Conservation (phyloP, 2,113 vertebrate species). For the Chinchilla lanigera region DNA sequence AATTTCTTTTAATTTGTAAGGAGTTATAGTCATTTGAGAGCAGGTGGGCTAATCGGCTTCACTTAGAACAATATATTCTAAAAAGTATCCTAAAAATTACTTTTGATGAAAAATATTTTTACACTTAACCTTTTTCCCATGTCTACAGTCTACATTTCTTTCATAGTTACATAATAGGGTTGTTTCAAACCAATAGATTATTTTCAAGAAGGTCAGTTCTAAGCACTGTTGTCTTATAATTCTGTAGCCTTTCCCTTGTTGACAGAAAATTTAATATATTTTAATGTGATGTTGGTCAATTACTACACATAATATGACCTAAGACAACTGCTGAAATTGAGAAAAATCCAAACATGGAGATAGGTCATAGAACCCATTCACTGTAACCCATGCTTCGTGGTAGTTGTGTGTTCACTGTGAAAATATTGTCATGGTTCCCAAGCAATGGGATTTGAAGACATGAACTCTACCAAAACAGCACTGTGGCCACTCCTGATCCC, state of each 20-base stretch:
- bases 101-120: background rate
- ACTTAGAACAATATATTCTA: constrained; percentile 34
- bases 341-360: background rate
- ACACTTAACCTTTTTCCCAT: background rate
- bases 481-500: background rate
- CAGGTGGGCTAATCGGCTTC: background rate
- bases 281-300: constrained; percentile 8
- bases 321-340: background rate
- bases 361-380: background rate
- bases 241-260: background rate
- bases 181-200: constrained; percentile 41
- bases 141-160: background rate
- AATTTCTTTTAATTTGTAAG: constrained; percentile 45
- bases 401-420: background rate
- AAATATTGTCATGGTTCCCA: background rate
- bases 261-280: background rate
- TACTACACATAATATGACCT: background rate
- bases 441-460: background rate
- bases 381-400: background rate
- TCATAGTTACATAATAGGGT: background rate
- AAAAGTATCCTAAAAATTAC: constrained; percentile 44
- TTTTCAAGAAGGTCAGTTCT: background rate
- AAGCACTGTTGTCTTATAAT: background rate
- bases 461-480: background rate
- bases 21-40: background rate